These are phyloP conservation scores for Scaptomyza caliginosa DNA, from an alignment of 2,888 invertebrate genomes.

Conservation along the genomic window DNA sequence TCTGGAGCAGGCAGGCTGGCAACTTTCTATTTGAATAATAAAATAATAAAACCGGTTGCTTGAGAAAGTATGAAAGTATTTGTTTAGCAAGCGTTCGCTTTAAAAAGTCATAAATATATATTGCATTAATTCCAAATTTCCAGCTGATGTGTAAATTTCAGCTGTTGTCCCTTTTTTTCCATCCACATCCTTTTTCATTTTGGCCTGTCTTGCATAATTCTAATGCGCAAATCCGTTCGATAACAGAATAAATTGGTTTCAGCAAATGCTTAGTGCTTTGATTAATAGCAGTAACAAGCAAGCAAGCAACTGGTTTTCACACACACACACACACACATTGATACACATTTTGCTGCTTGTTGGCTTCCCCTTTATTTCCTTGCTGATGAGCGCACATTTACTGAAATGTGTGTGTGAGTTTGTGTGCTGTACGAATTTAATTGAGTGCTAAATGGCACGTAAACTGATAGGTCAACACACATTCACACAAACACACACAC, in stretches of 20 bases:
- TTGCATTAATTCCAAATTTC: neutral
- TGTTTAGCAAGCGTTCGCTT: constrained; percentile 8
- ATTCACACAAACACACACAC: constrained; percentile 26
- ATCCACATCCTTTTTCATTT: neutral
- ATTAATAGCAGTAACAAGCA: constrained; percentile 63
- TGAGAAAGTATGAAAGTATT: constrained; percentile 55
- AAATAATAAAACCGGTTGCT: constrained; percentile 42
- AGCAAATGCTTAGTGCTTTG: constrained; percentile 75
- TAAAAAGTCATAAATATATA: constrained; percentile 38
- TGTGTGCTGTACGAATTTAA: constrained; percentile 75
- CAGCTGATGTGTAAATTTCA: constrained; percentile 1
- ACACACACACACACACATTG: constrained; percentile 7
- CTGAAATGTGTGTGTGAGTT: constrained; percentile 59
- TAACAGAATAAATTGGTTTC: constrained; percentile 80
- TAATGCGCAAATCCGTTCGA: constrained; percentile 64
- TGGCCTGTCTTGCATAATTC: constrained; percentile 57
- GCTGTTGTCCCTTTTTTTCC: neutral
- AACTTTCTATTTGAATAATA: constrained; percentile 53
- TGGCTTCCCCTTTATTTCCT: constrained; percentile 32
- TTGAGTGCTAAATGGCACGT: constrained; percentile 84
- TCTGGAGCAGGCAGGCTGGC: neutral
- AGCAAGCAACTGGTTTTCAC: constrained; percentile 50
- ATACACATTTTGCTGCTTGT: constrained; percentile 26
- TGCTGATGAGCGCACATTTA: constrained; percentile 76
- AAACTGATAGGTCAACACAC: constrained; percentile 79